These are phyloP conservation scores for Papilio dardanus DNA, from an alignment of 1,140 invertebrate species.

Conservation along the genomic window DNA sequence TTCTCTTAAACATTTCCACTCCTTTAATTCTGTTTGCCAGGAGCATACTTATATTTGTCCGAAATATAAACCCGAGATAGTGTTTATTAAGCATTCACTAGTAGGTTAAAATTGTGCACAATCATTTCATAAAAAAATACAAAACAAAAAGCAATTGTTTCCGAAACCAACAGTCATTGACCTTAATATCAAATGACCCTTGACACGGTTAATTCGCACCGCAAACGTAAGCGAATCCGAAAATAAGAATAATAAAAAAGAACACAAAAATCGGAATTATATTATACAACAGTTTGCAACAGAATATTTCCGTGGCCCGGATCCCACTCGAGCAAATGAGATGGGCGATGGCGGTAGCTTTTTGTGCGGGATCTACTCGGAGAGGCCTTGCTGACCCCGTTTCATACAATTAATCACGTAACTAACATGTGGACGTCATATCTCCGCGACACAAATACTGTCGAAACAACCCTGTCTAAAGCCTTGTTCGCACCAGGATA, in stretches of 20 bases:
- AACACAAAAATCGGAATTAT: conserved; percentile 10
- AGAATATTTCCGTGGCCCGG: conserved; percentile 11
- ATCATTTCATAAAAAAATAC: background rate
- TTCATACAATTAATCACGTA: conserved; percentile 25
- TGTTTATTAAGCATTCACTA: background rate
- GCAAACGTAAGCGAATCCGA: conserved; percentile 7
- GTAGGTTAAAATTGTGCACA: background rate
- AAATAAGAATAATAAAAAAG: conserved; percentile 17
- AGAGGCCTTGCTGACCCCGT: conserved; percentile 21
- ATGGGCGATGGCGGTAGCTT: background rate
- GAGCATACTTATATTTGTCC: background rate
- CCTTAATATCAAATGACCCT: conserved; percentile 12
- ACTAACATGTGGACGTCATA: conserved; percentile 30
- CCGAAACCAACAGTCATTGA: conserved; percentile 6
- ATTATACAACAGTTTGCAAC: background rate
- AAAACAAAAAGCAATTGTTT: background rate
- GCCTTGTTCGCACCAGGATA: background rate
- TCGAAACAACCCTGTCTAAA: background rate
- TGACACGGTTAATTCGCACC: background rate
- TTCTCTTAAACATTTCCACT: conserved; percentile 14
- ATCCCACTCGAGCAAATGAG: conserved; percentile 22
- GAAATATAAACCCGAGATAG: background rate
- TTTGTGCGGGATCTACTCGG: conserved; percentile 18
- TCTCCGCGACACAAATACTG: conserved; percentile 1
- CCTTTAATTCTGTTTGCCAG: background rate